Evolutionary conservation across 2,888 invertebrate species (phyloP), one percentile per base, ranked within the genome.

Genomic region (Tipula confusa): DNA sequence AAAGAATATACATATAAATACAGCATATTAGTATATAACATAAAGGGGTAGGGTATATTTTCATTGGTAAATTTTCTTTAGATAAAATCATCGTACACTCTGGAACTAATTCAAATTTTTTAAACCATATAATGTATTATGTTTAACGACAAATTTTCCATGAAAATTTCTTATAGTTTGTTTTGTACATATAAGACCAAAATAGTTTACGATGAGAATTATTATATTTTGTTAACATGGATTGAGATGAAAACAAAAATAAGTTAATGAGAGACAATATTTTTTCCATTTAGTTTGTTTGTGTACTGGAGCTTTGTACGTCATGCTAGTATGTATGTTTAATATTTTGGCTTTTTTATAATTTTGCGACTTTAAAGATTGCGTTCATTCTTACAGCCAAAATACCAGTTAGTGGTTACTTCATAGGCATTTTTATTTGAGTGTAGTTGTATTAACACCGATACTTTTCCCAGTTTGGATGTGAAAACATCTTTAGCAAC

Each of bases 51-150:
- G 64, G 64, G 64, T 64, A 64, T 18, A 64, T 64, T 64, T 64
- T 18, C 64, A 64, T 24, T 24, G 64, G 64, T 64, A 64, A 64
- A 64, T 64, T 24, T 9, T 64, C 24, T 64, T 9, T 24, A 24
- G 64, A 64, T 64, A 64, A 64, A 64, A 64, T 64, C 64, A 64
- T 64, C 64, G 24, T 64, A 15, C 24, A 24, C 24, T 11, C 24
- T 64, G 64, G 64, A 64, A 64, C 64, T 64, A 64, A 64, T 24
- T 64, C 64, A 64, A 64, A 24, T 64, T 64, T 64, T 64, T 64
- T 64, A 24, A 64, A 64, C 24, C 64, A 64, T 24, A 64, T 64
- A 64, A 43, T n/a, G 24, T 64, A 64, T 24, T 64, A 64, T 64
- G 24, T 64, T 24, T 24, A 64, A 64, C 18, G 64, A 64, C 64